Conservation (phyloP, 2,113 vertebrate species). For the Euleptes europaea region DNA sequence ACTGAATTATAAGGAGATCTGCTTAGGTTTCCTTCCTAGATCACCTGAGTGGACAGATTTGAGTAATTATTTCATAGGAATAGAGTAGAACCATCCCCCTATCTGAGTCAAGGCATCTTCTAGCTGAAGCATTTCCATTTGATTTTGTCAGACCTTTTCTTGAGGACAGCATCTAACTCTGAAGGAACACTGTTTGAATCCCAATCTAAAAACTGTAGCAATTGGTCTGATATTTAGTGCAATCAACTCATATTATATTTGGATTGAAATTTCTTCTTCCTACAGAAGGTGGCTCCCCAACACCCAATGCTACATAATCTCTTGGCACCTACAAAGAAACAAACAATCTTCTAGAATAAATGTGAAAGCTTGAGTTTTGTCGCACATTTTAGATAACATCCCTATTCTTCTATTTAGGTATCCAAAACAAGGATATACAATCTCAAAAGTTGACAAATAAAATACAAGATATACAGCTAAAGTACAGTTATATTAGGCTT, state of each 20-base stretch:
- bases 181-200: neutral
- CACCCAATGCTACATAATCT: neutral
- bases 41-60: neutral
- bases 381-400: neutral
- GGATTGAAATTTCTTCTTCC: neutral
- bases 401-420: neutral
- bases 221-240: neutral
- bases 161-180: neutral
- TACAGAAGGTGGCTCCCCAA: constrained; percentile 11
- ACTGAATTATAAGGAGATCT: too few species aligned
- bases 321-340: neutral
- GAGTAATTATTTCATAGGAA: neutral
- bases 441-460: neutral
- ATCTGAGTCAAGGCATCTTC: neutral
- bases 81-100: neutral
- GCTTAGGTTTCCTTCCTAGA: too few species aligned
- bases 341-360: too few species aligned
- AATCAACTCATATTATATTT: neutral
- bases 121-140: neutral
- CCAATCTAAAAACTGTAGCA: neutral
- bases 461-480: neutral
- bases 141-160: neutral
- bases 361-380: neutral
- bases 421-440: neutral
- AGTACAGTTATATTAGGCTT: neutral